phyloP scores from a whole-genome alignment of 2,113 vertebrate genomes.

The Sander lucioperca region DNA sequence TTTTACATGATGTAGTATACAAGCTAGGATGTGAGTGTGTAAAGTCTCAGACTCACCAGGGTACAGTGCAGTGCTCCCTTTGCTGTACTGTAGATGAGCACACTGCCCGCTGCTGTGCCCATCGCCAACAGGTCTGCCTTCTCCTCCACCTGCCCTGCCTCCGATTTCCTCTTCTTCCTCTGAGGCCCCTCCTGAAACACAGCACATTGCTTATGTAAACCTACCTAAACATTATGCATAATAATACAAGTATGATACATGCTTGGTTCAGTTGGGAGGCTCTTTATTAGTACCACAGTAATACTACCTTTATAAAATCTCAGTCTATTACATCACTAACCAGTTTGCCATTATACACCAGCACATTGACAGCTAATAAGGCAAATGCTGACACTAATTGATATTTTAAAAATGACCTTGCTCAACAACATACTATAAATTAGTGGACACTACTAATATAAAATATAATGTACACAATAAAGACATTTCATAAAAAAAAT shows the following conservation, averaged over 20 bases:
- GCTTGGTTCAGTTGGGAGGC: not conserved
- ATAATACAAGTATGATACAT: fast-evolving
- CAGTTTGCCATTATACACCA: not conserved
- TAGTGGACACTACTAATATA: fast-evolving
- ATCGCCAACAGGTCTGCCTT: conserved; percentile 94
- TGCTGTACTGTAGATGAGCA: conserved; percentile 95
- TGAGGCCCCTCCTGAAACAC: conserved; percentile 91
- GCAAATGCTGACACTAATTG: not conserved
- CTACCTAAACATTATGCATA: too few relatives aligned
- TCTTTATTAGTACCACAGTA: not conserved
- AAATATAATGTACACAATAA: not conserved
- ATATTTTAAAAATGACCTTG: fast-evolving
- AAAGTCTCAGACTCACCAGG: conserved; percentile 84
- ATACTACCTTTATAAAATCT: not conserved
- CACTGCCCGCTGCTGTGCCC: conserved; percentile 93
- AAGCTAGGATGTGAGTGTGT: not conserved
- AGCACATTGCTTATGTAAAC: not conserved
- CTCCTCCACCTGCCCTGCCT: conserved; percentile 83
- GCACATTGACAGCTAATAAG: not conserved
- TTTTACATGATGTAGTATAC: not conserved
- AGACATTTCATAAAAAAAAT: fast-evolving
- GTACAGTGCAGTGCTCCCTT: conserved; percentile 96
- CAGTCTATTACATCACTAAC: not conserved
- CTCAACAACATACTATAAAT: not conserved
- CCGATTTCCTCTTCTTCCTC: conserved; percentile 97